Evolutionary conservation across 1,140 invertebrate genomes (phyloP).

Genomic region (Nylanderia fulva): DNA sequence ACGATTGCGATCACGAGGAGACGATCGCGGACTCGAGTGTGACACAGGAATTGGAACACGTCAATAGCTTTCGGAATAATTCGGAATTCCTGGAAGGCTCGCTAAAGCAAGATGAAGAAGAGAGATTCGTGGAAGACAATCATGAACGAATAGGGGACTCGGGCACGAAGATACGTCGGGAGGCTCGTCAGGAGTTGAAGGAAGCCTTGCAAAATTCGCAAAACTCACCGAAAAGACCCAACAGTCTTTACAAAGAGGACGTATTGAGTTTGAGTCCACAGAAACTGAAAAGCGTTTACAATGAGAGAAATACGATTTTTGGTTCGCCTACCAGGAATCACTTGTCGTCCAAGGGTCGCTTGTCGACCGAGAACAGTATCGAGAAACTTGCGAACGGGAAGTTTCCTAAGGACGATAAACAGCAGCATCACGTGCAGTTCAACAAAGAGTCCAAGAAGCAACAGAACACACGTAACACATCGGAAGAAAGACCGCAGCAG

Average conservation of each 20-base stretch:
- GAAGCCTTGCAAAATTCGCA: constrained; percentile 65
- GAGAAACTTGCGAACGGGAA: constrained; percentile 78
- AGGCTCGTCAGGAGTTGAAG: constrained; percentile 75
- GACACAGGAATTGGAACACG: constrained; percentile 17
- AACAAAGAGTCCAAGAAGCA: constrained; percentile 80
- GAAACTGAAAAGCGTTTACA: constrained; percentile 71
- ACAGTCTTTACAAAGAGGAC: constrained; percentile 74
- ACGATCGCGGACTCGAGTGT: constrained; percentile 48
- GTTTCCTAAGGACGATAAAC: constrained; percentile 82
- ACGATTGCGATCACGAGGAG: not conserved
- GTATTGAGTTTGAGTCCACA: constrained; percentile 54
- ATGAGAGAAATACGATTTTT: constrained; percentile 61
- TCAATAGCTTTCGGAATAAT: not conserved
- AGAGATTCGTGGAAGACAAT: constrained; percentile 48
- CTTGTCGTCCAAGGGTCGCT: constrained; percentile 64
- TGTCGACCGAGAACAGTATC: constrained; percentile 68
- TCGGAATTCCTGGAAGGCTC: constrained; percentile 6
- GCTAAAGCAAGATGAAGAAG: constrained; percentile 30
- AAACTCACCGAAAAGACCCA: constrained; percentile 69
- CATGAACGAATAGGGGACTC: constrained; percentile 56
- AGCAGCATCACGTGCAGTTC: constrained; percentile 88
- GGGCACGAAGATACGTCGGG: constrained; percentile 73
- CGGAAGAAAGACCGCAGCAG: constrained; percentile 81
- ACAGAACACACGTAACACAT: constrained; percentile 77
- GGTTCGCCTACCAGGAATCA: constrained; percentile 72